phyloP scores from a whole-genome alignment of 2,888 invertebrate species.

The Hirtodrosophila alboralis region DNA sequence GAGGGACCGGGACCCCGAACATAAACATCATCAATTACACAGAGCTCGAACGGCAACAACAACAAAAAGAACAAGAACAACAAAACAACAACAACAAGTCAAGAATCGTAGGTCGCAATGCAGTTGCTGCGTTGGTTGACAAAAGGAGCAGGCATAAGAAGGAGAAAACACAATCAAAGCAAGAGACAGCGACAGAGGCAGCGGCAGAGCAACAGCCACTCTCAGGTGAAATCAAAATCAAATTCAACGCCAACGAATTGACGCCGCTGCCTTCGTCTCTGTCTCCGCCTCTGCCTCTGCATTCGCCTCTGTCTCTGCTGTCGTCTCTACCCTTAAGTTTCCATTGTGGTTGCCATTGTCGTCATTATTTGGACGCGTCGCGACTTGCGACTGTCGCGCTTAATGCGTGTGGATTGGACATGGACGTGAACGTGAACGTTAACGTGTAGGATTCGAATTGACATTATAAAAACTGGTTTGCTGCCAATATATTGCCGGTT shows the following conservation, averaged over 20 bases:
- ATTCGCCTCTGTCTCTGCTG: conserved; percentile 5
- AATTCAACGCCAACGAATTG: conserved; percentile 73
- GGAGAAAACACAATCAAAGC: too few relatives aligned
- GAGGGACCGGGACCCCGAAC: conserved; percentile 48
- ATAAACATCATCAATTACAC: conserved; percentile 79
- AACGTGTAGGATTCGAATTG: conserved; percentile 79
- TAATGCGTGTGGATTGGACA: conserved; percentile 77
- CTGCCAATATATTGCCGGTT: conserved; percentile 70
- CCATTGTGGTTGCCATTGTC: conserved; percentile 38
- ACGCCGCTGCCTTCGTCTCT: conserved; percentile 12
- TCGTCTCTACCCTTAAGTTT: neutral
- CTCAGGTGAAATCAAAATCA: conserved; percentile 79
- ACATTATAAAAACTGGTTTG: conserved; percentile 79
- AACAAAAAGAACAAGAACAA: conserved; percentile 27
- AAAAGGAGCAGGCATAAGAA: conserved; percentile 42
- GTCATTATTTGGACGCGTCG: conserved; percentile 71
- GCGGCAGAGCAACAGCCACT: conserved; percentile 52
- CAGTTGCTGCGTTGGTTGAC: conserved; percentile 66
- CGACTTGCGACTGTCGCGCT: conserved; percentile 78
- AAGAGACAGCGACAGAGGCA: conserved; percentile 27
- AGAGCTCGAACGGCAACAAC: conserved; percentile 51
- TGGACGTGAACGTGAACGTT: conserved; percentile 70
- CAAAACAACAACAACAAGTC: conserved; percentile 34
- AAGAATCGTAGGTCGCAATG: conserved; percentile 70
- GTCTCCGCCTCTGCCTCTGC: conserved; percentile 6